Percentiles rank a stretch among this genome's conserved stretches.
Evolutionary conservation across 2,888 invertebrate genomes (phyloP).

Genomic region (Pandemis cinnamomeana): DNA sequence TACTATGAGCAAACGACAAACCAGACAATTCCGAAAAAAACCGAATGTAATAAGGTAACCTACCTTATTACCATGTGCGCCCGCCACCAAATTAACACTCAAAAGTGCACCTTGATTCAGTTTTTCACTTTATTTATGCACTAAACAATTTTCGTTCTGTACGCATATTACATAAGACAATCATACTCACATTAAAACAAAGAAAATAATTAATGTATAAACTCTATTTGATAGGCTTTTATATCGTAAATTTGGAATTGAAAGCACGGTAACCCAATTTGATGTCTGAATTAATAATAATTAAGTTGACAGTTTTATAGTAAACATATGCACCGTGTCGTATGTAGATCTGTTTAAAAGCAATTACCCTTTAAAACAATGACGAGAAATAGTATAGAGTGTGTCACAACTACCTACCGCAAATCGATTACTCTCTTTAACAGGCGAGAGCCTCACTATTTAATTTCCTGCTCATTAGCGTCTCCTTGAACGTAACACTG

Average conservation of each 20-base stretch:
- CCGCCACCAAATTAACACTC: slow-evolving; percentile 11
- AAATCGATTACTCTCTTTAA: not conserved
- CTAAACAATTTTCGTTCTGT: no score
- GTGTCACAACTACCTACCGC: not conserved
- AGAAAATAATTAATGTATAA: not conserved
- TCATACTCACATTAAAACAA: no score
- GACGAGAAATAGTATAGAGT: no score
- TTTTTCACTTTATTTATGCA: no score
- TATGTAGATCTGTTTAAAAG: no score
- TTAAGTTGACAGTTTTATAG: no score
- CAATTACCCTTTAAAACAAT: no score
- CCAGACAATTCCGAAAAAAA: not conserved
- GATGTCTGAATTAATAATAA: no score
- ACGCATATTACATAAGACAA: no score
- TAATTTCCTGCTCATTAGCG: not conserved
- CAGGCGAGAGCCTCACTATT: not conserved
- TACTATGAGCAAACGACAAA: not conserved
- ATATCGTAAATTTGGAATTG: not conserved
- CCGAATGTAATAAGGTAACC: not conserved
- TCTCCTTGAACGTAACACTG: slow-evolving; percentile 6
- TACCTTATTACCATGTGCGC: not conserved
- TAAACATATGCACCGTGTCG: no score
- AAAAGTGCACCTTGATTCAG: not conserved
- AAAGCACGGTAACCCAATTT: not conserved
- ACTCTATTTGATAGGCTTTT: not conserved